Base-by-base conservation (phyloP, 2,797 vertebrate species). In the Pipistrellus kuhlii region DNA sequence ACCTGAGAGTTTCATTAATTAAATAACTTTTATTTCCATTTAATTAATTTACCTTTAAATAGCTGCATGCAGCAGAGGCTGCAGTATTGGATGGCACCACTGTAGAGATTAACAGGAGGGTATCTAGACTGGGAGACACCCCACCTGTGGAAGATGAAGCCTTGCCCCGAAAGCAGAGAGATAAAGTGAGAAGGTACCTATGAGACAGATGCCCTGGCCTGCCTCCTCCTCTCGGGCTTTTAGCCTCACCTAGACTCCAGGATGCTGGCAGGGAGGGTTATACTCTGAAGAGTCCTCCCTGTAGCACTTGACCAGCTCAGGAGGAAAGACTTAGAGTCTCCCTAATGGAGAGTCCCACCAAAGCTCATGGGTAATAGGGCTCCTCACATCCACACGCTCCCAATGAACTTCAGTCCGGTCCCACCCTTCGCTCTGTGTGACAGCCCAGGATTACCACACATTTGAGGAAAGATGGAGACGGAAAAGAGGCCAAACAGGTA, bases 21-120 rank as follows among this genome's bases (percentile, higher is more conserved):
- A 83, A 81, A 87, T 46, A 17, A 8, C 15, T 75, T 81, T 84
- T 11, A 69, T 80, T 68, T 88, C 55, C 68, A 32, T 59, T 84
- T 57, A 68, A 20, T 87, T 30, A 8, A 48, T 90, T 91, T 93
- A 66, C 13, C 41, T 76, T 20, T 90, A 62, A 90, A 55, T 57
- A 53, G 66, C 8, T 3, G 2, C 46, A 41, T 8, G 6, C 46
- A 72, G 46, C 69, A 21, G 13, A 68, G 38, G 55, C 46, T 51
- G 30, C 32, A 25, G 11, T 35, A 9, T 11, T 48, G 30, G 41
- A 27, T 8, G 57, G 18, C 62, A 8, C 12, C 15, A 20, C 17
- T 30, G 14, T 20, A 23, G 66, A 23, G 5, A 23, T 14, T 14
- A n/a, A 35, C 32, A 75, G 25, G 66, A 77, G 20, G 15, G 27